These are phyloP conservation scores for Neogale vison DNA, from an alignment of 2,113 vertebrate genomes.

Conservation along the genomic window DNA sequence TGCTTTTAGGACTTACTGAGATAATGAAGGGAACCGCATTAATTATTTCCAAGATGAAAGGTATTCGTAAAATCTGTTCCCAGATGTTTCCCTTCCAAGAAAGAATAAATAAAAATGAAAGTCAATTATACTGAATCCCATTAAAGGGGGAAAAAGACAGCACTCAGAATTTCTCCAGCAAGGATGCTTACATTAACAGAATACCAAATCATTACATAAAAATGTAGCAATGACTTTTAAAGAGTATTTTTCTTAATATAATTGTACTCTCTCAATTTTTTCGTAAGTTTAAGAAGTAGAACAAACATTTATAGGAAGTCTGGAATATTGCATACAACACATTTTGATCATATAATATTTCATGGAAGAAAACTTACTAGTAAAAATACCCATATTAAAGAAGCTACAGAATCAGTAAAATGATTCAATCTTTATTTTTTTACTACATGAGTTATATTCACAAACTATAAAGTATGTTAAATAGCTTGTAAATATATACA, in stretches of 20 bases:
- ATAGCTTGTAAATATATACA: background rate
- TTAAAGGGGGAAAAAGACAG: conserved; percentile 14
- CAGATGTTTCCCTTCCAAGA: conserved; percentile 90
- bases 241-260: background rate
- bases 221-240: background rate
- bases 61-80: conserved; percentile 90
- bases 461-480: background rate
- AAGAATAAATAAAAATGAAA: conserved; percentile 67
- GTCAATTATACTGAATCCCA: conserved; percentile 10
- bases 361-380: background rate
- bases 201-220: background rate
- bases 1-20: conserved; percentile 84
- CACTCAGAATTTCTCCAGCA: conserved; percentile 58
- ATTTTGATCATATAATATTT: background rate
- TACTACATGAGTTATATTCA: background rate
- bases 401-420: background rate
- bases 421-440: background rate
- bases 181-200: background rate
- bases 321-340: background rate
- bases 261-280: background rate
- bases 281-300: background rate
- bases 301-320: background rate
- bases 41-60: conserved; percentile 91
- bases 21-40: conserved; percentile 92
- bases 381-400: background rate